Evolutionary conservation across 2,888 invertebrate genomes (phyloP).

Genomic region (Lasioglossum malachurum): DNA sequence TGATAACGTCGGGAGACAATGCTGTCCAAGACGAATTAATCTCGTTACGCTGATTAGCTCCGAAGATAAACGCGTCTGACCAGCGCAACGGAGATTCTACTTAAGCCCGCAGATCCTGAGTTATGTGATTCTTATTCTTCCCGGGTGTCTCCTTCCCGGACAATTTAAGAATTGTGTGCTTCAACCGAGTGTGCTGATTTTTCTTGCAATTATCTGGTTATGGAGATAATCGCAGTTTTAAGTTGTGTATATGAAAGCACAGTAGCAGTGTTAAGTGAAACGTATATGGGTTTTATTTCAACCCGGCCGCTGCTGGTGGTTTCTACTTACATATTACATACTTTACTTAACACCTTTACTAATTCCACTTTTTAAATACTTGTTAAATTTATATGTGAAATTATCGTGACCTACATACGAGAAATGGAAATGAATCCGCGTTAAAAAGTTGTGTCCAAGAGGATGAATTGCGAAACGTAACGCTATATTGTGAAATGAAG

Average conservation of each 20-base stretch:
- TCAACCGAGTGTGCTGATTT: not conserved
- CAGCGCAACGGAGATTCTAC: not conserved
- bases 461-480: not conserved
- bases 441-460: not conserved
- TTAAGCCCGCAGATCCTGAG: slow-evolving; percentile 3
- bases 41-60: slow-evolving; percentile 4
- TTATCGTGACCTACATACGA: not conserved
- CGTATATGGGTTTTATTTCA: not conserved
- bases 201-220: not conserved
- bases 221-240: not conserved
- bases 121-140: not conserved
- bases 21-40: not conserved
- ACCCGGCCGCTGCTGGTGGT: too few relatives aligned
- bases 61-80: not conserved
- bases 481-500: not conserved
- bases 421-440: not conserved
- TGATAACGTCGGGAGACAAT: not conserved
- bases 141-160: not conserved
- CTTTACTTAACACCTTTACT: not conserved
- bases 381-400: not conserved
- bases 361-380: not conserved
- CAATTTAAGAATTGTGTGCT: not conserved
- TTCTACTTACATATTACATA: not conserved
- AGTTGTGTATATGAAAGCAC: not conserved
- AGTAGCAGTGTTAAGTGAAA: not conserved